Base-by-base conservation (phyloP, 2,797 vertebrate species). In the Crypturellus tataupa region DNA sequence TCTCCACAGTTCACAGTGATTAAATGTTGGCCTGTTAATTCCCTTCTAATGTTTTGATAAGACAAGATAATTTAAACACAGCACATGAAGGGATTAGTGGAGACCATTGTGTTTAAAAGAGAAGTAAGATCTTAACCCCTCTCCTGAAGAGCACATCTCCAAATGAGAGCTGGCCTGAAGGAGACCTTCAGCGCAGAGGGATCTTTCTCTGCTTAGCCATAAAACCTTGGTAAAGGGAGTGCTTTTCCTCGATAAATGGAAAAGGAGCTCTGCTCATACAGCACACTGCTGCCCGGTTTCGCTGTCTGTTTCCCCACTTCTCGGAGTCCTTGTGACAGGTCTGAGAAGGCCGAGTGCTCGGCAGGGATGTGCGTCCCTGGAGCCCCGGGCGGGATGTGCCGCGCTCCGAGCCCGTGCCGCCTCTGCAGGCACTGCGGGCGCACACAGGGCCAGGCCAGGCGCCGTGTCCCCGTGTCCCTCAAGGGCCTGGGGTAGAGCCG, bases 131-230 rank as follows among this genome's bases (percentile, higher is more conserved):
- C 62, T 23, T 65, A 72, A 3, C 3, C 3, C 35, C 56, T 31
- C 4, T 68, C 18, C 35, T 51, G 39, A 80, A 80, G 10, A 11
- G 2, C 46, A 17, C 13, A 67, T 91, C 92, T 70, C 20, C 21
- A 71, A 10, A 19, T 39, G 4, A 0, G 2, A 75, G 49, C 5
- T 6, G 42, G 47, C 55, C 0, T 1, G 8, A n/a, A 12, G 0
- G 10, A 12, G 14, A 2, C 70, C 4, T 15, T 1, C 1, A 2
- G 2, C 49, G n/a, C 19, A 31, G 6, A 80, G 12, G 5, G 46
- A 3, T 10, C 1, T 9, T 51, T 55, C 71, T 23, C 58, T 73
- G 9, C 24, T 16, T 37, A 79, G 20, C 17, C 13, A 16, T 29
- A 46, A 81, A 65, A 56, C 6, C 2, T 33, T 49, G 21, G 18